Conservation (phyloP, 1,140 invertebrate genomes). For the Littorina saxatilis region DNA sequence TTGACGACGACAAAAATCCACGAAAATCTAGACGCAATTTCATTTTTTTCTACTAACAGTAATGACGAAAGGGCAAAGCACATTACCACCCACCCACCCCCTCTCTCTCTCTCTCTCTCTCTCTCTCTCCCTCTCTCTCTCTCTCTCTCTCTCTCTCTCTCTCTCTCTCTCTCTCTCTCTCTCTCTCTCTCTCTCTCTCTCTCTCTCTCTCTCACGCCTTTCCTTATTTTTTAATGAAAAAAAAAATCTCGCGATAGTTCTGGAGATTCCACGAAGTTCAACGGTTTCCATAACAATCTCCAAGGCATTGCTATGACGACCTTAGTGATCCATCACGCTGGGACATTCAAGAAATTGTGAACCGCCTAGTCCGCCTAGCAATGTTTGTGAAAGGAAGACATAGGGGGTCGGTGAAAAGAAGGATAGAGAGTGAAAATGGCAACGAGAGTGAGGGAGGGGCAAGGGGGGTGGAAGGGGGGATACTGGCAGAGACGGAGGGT, state of each 20-base stretch:
- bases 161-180: background rate
- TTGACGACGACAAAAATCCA: too few species aligned
- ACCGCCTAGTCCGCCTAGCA: too few species aligned
- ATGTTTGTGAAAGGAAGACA: background rate
- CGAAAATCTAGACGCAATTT: too few species aligned
- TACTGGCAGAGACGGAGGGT: background rate
- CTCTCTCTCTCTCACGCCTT: background rate
- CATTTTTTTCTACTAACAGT: too few species aligned
- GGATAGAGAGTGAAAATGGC: background rate
- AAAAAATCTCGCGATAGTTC: background rate
- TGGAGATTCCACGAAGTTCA: background rate
- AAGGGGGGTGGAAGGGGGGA: background rate
- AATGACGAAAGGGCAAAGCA: too few species aligned
- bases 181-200: background rate
- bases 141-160: background rate
- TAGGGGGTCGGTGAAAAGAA: background rate
- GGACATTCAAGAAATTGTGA: too few species aligned
- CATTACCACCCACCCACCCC: background rate
- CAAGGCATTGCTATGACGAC: background rate
- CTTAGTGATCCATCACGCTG: too few species aligned
- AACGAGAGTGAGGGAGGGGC: background rate
- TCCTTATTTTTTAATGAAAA: background rate
- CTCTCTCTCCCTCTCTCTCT: background rate
- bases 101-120: background rate
- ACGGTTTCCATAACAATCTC: background rate